These are phyloP conservation scores for Diadumene lineata DNA, from an alignment of 92 coral and sea anemone genomes.

Conservation along the genomic window DNA sequence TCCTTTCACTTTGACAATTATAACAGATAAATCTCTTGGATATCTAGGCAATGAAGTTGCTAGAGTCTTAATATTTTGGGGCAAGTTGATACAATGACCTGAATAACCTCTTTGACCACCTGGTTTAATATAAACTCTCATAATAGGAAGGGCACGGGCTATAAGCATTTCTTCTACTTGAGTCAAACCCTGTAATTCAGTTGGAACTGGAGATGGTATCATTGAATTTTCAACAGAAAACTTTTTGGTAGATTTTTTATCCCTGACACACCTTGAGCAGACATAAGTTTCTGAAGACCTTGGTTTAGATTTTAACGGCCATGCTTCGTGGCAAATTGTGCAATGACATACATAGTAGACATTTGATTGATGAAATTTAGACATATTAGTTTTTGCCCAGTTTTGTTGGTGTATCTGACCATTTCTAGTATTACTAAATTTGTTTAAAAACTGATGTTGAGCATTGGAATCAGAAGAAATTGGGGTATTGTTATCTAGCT, in stretches of 20 bases:
- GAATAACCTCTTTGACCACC: slow-evolving; percentile 63
- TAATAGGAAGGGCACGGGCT: slow-evolving; percentile 46
- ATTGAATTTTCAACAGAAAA: slow-evolving; percentile 52
- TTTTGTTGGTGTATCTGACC: slow-evolving; percentile 55
- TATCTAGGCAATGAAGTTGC: slow-evolving; percentile 53
- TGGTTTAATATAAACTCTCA: slow-evolving; percentile 62
- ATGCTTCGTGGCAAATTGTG: slow-evolving; percentile 55
- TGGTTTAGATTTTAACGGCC: slow-evolving; percentile 57
- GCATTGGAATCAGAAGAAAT: background rate
- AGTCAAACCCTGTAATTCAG: slow-evolving; percentile 42
- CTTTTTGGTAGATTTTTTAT: slow-evolving; percentile 43
- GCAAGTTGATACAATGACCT: slow-evolving; percentile 60
- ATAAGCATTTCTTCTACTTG: slow-evolving; percentile 49
- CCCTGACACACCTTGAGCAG: slow-evolving; percentile 51
- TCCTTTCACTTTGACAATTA: slow-evolving; percentile 47
- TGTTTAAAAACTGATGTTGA: slow-evolving; percentile 39
- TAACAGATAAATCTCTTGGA: slow-evolving; percentile 51
- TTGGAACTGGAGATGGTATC: slow-evolving; percentile 55
- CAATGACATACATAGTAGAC: slow-evolving; percentile 44
- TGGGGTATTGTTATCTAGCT: background rate
- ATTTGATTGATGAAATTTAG: slow-evolving; percentile 59
- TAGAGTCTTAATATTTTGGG: slow-evolving; percentile 47
- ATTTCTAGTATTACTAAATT: slow-evolving; percentile 53
- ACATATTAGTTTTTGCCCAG: slow-evolving; percentile 64
- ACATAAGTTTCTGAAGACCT: slow-evolving; percentile 41